These are phyloP conservation scores for Alethe diademata DNA, from an alignment of 2,113 vertebrate species.

Conservation along the genomic window DNA sequence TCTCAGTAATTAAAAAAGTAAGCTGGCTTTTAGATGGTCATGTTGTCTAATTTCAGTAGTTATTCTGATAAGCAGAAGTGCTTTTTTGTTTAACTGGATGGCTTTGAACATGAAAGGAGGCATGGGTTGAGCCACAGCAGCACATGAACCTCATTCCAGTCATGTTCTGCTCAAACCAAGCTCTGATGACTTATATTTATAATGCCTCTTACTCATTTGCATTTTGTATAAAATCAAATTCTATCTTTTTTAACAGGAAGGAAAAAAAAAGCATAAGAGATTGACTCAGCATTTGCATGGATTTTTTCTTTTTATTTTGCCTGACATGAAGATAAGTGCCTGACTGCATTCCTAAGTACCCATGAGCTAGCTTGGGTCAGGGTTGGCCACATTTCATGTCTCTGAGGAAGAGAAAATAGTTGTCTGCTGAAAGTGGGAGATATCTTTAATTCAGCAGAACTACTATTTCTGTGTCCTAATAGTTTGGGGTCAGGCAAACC, in stretches of 20 bases:
- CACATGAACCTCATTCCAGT: not conserved
- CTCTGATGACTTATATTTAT: not conserved
- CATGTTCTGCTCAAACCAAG: not conserved
- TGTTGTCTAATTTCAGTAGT: not conserved
- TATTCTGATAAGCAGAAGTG: not conserved
- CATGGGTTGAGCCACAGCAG: not conserved
- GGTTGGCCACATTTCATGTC: not conserved
- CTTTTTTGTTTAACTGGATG: not conserved
- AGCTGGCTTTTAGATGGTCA: not conserved
- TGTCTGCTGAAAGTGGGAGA: not conserved
- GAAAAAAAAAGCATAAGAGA: not conserved
- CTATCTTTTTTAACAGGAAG: not conserved
- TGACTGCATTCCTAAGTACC: not conserved
- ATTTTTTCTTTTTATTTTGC: not conserved
- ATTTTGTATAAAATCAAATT: not conserved
- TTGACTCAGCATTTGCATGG: not conserved
- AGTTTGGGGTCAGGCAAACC: not conserved
- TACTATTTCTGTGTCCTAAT: not conserved
- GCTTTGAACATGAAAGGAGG: not conserved
- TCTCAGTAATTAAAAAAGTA: not conserved
- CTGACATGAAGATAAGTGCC: not conserved
- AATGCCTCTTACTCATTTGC: not conserved
- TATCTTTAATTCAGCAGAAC: not conserved
- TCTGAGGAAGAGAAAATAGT: not conserved
- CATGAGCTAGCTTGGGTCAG: not conserved